A percentile compares a stretch with the other conserved stretches of the same genome.
These are phyloP conservation scores for Chloromyia formosa DNA, from an alignment of 2,888 invertebrate genomes.

Conservation along the genomic window DNA sequence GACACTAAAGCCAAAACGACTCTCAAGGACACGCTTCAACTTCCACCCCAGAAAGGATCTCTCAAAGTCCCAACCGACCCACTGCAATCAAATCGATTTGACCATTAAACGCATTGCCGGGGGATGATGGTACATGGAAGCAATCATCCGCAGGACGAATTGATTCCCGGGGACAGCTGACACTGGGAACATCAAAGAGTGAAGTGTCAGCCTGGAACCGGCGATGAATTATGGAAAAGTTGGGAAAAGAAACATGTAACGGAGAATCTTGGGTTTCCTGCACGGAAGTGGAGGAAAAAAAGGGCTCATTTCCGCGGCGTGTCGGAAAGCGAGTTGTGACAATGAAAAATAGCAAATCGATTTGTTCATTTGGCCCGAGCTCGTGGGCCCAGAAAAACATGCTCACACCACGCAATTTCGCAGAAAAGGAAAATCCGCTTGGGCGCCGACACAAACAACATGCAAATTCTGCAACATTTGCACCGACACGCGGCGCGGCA, in stretches of 20 bases:
- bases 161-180: no score
- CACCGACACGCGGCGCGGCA: neutral
- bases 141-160: slow-evolving; percentile 6
- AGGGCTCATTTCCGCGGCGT: no score
- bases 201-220: no score
- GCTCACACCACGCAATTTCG: neutral
- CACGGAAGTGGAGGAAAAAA: no score
- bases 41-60: slow-evolving; percentile 10
- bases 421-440: neutral
- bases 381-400: no score
- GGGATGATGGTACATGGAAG: neutral
- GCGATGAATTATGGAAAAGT: no score
- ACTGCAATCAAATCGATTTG: slow-evolving; percentile 34
- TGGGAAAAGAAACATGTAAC: no score
- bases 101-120: neutral
- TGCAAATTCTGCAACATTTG: slow-evolving; percentile 22
- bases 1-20: neutral
- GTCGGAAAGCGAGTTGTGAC: no score
- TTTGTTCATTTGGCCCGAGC: no score
- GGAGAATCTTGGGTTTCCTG: no score
- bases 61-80: neutral
- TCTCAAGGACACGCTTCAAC: slow-evolving; percentile 11
- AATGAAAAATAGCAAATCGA: no score
- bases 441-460: slow-evolving; percentile 11
- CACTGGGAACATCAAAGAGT: no score